Percentiles rank a stretch among this genome's conserved stretches.
phyloP scores from a whole-genome alignment of 2,888 invertebrate species.

The Drosophila atroscutellata region DNA sequence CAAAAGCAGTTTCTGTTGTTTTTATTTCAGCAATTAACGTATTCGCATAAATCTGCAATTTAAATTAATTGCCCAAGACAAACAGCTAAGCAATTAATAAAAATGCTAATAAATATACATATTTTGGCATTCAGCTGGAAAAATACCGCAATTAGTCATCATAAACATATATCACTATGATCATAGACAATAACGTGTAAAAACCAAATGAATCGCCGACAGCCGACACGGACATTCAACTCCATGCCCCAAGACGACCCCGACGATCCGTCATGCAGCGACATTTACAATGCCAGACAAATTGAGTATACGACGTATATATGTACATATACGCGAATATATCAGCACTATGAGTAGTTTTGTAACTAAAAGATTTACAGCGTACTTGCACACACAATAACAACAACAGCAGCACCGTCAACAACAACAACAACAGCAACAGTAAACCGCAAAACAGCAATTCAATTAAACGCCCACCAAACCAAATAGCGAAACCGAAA shows the following conservation, averaged over 20 bases:
- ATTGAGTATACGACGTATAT: conserved; percentile 54
- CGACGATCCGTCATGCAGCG: conserved; percentile 73
- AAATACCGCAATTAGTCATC: conserved; percentile 74
- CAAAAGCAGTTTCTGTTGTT: conserved; percentile 2
- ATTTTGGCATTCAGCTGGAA: conserved; percentile 72
- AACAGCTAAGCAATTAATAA: conserved; percentile 49
- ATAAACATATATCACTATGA: conserved; percentile 41
- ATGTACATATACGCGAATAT: conserved; percentile 50
- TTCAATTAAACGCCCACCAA: conserved; percentile 80
- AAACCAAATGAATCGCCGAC: conserved; percentile 23
- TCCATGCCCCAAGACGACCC: conserved; percentile 64
- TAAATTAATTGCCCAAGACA: conserved; percentile 68
- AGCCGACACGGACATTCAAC: conserved; percentile 68
- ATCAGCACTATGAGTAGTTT: conserved; percentile 52
- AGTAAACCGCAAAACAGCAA: conserved; percentile 53
- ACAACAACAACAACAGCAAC: conserved; percentile 18
- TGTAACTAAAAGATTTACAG: conserved; percentile 60
- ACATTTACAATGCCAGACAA: conserved; percentile 74
- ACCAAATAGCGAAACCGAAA: conserved; percentile 38
- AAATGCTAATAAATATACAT: conserved; percentile 65
- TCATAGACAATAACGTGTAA: conserved; percentile 3
- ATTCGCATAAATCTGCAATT: conserved; percentile 63
- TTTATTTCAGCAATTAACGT: conserved; percentile 31
- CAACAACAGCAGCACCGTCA: conserved; percentile 18
- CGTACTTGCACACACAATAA: conserved; percentile 65